These are phyloP conservation scores for Amazona vittata DNA, from an alignment of 2,113 vertebrate genomes.

Conservation along the genomic window DNA sequence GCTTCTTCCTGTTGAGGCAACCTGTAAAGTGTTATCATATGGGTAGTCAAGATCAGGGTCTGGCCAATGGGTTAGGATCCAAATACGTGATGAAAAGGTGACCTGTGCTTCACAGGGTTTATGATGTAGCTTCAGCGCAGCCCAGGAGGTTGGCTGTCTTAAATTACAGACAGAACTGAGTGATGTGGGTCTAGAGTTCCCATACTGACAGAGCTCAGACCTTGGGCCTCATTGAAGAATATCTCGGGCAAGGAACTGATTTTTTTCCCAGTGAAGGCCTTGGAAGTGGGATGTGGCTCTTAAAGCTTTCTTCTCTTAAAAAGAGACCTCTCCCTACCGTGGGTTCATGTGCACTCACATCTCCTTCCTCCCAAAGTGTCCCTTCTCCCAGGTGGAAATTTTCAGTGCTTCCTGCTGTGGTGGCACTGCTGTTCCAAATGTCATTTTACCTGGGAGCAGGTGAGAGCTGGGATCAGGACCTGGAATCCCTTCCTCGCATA, in stretches of 20 bases:
- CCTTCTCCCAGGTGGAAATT: background rate
- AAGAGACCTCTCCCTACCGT: background rate
- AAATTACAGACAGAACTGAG: background rate
- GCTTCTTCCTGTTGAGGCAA: slow-evolving; percentile 5
- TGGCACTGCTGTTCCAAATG: background rate
- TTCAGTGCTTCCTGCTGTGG: background rate
- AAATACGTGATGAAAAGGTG: background rate
- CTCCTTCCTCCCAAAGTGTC: background rate
- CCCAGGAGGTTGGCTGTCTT: background rate
- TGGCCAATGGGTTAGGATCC: background rate
- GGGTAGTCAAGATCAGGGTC: background rate
- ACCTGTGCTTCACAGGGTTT: background rate
- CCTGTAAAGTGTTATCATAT: background rate
- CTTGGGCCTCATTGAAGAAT: background rate
- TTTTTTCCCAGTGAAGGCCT: background rate
- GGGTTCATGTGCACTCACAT: rapidly evolving
- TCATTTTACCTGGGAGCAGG: background rate
- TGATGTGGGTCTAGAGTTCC: background rate
- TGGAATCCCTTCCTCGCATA: background rate
- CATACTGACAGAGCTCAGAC: background rate
- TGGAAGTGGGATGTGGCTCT: background rate
- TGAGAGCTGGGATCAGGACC: background rate
- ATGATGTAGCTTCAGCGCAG: rapidly evolving
- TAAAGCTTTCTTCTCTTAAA: background rate
- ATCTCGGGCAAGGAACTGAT: rapidly evolving